A percentile compares a stretch with the other conserved stretches of the same genome.
Conservation (phyloP, 2,113 vertebrate species). For the Larimichthys polyactis region DNA sequence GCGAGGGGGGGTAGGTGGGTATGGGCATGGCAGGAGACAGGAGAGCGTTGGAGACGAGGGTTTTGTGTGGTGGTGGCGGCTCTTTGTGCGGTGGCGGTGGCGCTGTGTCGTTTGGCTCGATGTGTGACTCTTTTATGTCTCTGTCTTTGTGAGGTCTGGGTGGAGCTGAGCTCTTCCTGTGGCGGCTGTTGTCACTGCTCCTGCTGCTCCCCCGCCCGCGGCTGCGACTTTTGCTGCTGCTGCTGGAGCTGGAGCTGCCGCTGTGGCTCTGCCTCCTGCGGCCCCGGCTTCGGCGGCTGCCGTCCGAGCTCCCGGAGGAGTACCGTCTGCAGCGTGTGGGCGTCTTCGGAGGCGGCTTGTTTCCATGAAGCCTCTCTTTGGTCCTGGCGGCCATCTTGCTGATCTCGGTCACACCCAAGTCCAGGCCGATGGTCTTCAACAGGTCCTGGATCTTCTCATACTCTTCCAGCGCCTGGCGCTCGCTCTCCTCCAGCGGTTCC, state of each 20-base stretch:
- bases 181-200: slow-evolving; percentile 72
- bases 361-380: slow-evolving; percentile 95
- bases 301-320: slow-evolving; percentile 77
- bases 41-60: background rate
- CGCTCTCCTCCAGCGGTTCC: slow-evolving; percentile 61
- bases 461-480: slow-evolving; percentile 78
- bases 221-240: slow-evolving; percentile 72
- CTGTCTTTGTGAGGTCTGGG: slow-evolving; percentile 55
- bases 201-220: slow-evolving; percentile 71
- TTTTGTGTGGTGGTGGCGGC: background rate
- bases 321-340: slow-evolving; percentile 54
- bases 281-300: slow-evolving; percentile 64
- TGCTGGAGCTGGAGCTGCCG: slow-evolving; percentile 72
- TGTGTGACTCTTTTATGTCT: slow-evolving; percentile 45
- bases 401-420: slow-evolving; percentile 93
- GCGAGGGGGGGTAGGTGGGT: slow-evolving; percentile 85
- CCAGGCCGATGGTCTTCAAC: slow-evolving; percentile 95
- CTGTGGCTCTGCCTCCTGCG: slow-evolving; percentile 78
- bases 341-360: slow-evolving; percentile 79
- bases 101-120: slow-evolving; percentile 29
- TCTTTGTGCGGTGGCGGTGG: background rate
- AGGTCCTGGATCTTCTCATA: slow-evolving; percentile 94
- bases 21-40: slow-evolving; percentile 77
- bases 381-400: slow-evolving; percentile 93
- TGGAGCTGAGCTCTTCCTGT: slow-evolving; percentile 54